These are phyloP conservation scores for Xanthorhoe designata DNA, from an alignment of 2,888 invertebrate species.

Conservation along the genomic window DNA sequence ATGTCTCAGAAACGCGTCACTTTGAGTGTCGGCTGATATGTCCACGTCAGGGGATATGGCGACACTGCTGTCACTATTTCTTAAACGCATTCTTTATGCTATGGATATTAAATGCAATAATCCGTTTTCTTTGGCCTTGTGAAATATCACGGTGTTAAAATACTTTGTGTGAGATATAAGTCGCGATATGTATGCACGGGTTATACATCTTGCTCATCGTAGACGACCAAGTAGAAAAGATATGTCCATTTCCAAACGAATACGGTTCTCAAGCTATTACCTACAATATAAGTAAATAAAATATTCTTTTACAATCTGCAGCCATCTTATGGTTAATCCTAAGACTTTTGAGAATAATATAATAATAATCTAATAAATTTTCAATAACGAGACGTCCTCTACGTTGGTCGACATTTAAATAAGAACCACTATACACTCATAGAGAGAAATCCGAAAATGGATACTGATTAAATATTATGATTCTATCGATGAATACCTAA, in stretches of 20 bases:
- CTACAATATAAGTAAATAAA: constrained; percentile 83
- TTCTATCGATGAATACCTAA: constrained; percentile 83
- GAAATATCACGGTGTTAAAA: constrained; percentile 81
- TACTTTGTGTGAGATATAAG: constrained; percentile 69
- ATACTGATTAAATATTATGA: constrained; percentile 84
- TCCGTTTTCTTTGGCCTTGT: constrained; percentile 81
- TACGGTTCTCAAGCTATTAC: constrained; percentile 75
- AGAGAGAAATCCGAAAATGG: constrained; percentile 85
- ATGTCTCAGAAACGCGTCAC: constrained; percentile 53
- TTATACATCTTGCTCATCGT: constrained; percentile 36
- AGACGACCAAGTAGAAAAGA: constrained; percentile 63
- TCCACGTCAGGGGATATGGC: constrained; percentile 62
- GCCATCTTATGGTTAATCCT: constrained; percentile 84
- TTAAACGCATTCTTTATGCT: constrained; percentile 43
- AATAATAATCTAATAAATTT: constrained; percentile 85
- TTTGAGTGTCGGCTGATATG: constrained; percentile 66
- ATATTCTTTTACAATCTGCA: constrained; percentile 81
- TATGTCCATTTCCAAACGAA: constrained; percentile 72
- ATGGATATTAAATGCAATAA: constrained; percentile 72
- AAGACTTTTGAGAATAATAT: constrained; percentile 77
- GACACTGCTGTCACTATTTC: constrained; percentile 45
- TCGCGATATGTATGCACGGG: constrained; percentile 74
- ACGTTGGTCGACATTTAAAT: constrained; percentile 85
- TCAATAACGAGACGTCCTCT: constrained; percentile 83
- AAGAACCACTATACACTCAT: constrained; percentile 85